phyloP scores from a whole-genome alignment of 2,888 invertebrate genomes.

The Synanthedon andrenaeformis region DNA sequence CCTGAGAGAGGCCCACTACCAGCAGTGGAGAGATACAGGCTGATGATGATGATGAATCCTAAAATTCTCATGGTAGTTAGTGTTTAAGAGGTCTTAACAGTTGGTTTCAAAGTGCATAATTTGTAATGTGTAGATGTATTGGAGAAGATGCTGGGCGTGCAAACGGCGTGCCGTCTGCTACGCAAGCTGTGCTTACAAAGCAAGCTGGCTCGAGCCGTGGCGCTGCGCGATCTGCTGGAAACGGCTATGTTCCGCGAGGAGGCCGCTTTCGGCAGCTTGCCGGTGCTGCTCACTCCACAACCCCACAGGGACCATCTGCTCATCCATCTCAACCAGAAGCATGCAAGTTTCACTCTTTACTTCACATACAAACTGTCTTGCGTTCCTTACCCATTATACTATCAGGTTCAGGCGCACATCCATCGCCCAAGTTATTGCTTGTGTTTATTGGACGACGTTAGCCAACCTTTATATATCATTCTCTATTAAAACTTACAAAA shows the following conservation, averaged over 20 bases:
- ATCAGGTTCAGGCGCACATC: too few species aligned
- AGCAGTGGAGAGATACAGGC: too few species aligned
- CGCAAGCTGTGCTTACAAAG: slow-evolving; percentile 75
- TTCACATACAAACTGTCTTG: neutral
- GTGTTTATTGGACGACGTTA: too few species aligned
- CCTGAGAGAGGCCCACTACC: too few species aligned
- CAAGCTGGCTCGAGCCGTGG: slow-evolving; percentile 78
- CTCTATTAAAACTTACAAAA: too few species aligned
- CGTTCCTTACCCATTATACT: too few species aligned
- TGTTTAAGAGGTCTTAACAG: too few species aligned
- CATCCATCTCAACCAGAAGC: slow-evolving; percentile 82
- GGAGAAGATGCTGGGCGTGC: slow-evolving; percentile 73
- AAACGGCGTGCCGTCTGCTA: slow-evolving; percentile 73
- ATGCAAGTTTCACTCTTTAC: slow-evolving; percentile 54
- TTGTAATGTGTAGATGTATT: slow-evolving; percentile 60
- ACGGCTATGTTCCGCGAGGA: slow-evolving; percentile 78
- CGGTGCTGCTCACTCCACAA: slow-evolving; percentile 35
- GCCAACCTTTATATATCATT: too few species aligned
- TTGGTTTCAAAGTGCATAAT: too few species aligned
- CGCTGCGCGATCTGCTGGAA: slow-evolving; percentile 79
- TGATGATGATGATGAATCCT: too few species aligned
- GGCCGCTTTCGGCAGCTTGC: slow-evolving; percentile 76
- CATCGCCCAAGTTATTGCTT: too few species aligned
- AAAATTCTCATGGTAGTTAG: too few species aligned
- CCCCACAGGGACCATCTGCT: slow-evolving; percentile 53